phyloP scores from a whole-genome alignment of 2,797 vertebrate genomes.

The Odontamblyopus rebecca region DNA sequence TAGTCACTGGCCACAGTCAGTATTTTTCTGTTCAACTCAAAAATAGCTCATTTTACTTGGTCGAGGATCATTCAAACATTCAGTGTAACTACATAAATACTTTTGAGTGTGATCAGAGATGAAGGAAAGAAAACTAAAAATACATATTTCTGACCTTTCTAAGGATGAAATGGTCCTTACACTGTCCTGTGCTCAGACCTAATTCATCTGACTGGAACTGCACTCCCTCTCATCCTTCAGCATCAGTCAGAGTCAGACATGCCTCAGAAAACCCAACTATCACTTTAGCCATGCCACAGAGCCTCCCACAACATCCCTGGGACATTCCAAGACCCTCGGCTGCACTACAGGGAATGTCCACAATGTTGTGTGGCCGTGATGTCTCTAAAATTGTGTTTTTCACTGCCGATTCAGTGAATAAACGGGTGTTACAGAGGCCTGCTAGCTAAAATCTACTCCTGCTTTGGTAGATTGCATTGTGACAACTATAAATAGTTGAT shows the following conservation, averaged over 20 bases:
- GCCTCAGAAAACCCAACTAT: slow-evolving; percentile 15
- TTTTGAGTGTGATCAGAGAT: not conserved
- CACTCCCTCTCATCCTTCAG: not conserved
- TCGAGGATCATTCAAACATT: not conserved
- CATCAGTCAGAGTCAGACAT: not conserved
- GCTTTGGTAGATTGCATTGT: slow-evolving; percentile 3
- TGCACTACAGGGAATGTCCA: slow-evolving; percentile 51
- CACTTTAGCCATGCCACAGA: slow-evolving; percentile 40
- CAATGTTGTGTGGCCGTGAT: slow-evolving; percentile 61
- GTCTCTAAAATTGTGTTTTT: slow-evolving; percentile 67
- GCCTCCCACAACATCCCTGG: slow-evolving; percentile 49
- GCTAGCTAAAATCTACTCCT: slow-evolving; percentile 2
- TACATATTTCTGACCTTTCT: not conserved
- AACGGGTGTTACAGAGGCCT: slow-evolving; percentile 29
- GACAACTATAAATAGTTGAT: slow-evolving; percentile 6
- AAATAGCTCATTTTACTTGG: not conserved
- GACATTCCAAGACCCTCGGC: slow-evolving; percentile 16
- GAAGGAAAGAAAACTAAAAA: not conserved
- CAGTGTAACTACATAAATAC: not conserved
- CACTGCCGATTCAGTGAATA: slow-evolving; percentile 65
- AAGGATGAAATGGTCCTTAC: not conserved
- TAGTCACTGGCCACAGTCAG: not conserved
- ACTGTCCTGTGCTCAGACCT: not conserved
- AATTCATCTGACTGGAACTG: not conserved
- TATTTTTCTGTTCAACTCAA: not conserved